phyloP scores from a whole-genome alignment of 1,140 invertebrate species.

The Yoshiicerus persimilis region DNA sequence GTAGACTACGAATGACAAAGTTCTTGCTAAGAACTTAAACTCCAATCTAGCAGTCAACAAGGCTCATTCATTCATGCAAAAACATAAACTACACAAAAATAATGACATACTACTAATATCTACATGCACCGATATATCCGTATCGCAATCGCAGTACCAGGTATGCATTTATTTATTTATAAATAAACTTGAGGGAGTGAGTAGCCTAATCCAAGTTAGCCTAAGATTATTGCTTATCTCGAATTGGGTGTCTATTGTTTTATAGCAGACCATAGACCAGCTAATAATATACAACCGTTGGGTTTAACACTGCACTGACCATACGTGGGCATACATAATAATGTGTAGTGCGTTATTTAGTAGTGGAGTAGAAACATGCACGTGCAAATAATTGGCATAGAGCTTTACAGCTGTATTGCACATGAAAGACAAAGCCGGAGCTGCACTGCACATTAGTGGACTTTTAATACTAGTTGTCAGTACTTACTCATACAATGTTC shows the following conservation, averaged over 20 bases:
- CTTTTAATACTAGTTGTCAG: too few relatives aligned
- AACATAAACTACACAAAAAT: neutral
- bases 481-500: neutral
- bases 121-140: neutral
- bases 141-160: neutral
- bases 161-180: neutral
- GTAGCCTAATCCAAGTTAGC: neutral
- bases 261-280: too few relatives aligned
- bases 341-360: neutral
- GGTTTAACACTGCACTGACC: neutral
- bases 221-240: neutral
- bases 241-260: too few relatives aligned
- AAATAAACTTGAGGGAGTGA: neutral
- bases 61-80: neutral
- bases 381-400: neutral
- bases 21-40: slow-evolving; percentile 14
- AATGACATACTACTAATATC: neutral
- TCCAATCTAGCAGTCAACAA: neutral
- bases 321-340: neutral
- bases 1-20: slow-evolving; percentile 2
- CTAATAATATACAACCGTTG: too few relatives aligned
- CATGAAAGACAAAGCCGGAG: neutral
- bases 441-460: neutral
- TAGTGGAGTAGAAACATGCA: neutral
- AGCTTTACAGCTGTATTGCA: neutral